These are phyloP conservation scores for Semibalanus balanoides DNA, from an alignment of 1,140 invertebrate genomes.

Conservation along the genomic window DNA sequence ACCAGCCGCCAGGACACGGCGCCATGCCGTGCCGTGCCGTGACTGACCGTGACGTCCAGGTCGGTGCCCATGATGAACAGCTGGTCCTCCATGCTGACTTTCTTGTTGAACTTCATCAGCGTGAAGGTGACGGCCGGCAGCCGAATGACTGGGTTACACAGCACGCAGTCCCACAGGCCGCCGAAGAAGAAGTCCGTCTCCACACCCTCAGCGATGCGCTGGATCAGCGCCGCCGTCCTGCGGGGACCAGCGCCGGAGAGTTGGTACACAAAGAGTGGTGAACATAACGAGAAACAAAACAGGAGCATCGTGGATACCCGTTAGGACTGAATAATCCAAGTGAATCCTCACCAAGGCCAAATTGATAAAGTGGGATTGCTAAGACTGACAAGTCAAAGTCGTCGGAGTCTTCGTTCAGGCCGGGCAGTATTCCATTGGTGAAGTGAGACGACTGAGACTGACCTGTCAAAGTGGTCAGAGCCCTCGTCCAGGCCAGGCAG, in stretches of 20 bases:
- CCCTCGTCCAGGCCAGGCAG: slow-evolving; percentile 79
- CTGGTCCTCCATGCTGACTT: slow-evolving; percentile 67
- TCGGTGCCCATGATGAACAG: slow-evolving; percentile 72
- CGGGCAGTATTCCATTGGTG: slow-evolving; percentile 64
- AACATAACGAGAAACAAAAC: too few relatives aligned
- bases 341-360: too few relatives aligned
- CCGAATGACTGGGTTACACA: slow-evolving; percentile 65
- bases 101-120: slow-evolving; percentile 66
- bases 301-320: too few relatives aligned
- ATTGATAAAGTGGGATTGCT: too few relatives aligned
- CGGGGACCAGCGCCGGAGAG: not conserved
- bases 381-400: slow-evolving; percentile 65
- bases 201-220: slow-evolving; percentile 38
- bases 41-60: slow-evolving; percentile 60
- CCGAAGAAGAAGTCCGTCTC: slow-evolving; percentile 67
- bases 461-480: slow-evolving; percentile 76
- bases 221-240: slow-evolving; percentile 19
- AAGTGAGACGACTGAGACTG: slow-evolving; percentile 39
- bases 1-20: too few relatives aligned
- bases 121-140: slow-evolving; percentile 71
- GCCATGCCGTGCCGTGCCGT: too few relatives aligned
- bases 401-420: slow-evolving; percentile 81
- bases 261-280: not conserved
- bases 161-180: slow-evolving; percentile 75
- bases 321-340: too few relatives aligned